Percentiles rank a stretch among this genome's conserved stretches.
These are phyloP conservation scores for Solea senegalensis DNA, from an alignment of 2,113 vertebrate species.

Conservation along the genomic window DNA sequence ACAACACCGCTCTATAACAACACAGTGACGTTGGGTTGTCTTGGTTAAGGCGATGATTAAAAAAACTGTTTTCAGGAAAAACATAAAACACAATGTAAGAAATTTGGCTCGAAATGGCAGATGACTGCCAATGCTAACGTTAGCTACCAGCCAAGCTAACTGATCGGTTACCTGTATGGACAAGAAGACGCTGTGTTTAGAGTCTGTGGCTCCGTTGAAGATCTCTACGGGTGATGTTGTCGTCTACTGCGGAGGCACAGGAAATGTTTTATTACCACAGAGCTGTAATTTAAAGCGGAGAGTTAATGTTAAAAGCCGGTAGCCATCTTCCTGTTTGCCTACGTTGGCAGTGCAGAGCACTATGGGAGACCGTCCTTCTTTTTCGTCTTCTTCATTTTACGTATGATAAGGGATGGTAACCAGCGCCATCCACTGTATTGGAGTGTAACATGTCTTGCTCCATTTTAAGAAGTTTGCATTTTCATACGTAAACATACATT, in stretches of 20 bases:
- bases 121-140: constrained; percentile 7
- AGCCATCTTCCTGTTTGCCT: constrained; percentile 80
- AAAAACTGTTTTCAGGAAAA: rapidly evolving
- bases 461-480: too few species aligned
- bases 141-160: constrained; percentile 30
- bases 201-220: constrained; percentile 19
- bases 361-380: constrained; percentile 41
- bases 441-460: too few species aligned
- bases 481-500: too few species aligned
- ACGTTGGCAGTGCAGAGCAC: constrained; percentile 79
- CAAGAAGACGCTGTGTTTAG: constrained; percentile 27
- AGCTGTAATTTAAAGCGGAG: not conserved
- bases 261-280: constrained; percentile 9
- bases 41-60: not conserved
- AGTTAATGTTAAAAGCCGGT: constrained; percentile 62
- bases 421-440: not conserved
- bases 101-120: not conserved
- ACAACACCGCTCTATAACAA: not conserved
- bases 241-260: constrained; percentile 11
- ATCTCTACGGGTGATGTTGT: not conserved
- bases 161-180: constrained; percentile 60
- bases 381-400: not conserved
- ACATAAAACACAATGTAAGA: not conserved
- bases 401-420: not conserved
- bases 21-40: rapidly evolving